phyloP scores from a whole-genome alignment of 2,797 vertebrate species.

The Bradypodion pumilum region DNA sequence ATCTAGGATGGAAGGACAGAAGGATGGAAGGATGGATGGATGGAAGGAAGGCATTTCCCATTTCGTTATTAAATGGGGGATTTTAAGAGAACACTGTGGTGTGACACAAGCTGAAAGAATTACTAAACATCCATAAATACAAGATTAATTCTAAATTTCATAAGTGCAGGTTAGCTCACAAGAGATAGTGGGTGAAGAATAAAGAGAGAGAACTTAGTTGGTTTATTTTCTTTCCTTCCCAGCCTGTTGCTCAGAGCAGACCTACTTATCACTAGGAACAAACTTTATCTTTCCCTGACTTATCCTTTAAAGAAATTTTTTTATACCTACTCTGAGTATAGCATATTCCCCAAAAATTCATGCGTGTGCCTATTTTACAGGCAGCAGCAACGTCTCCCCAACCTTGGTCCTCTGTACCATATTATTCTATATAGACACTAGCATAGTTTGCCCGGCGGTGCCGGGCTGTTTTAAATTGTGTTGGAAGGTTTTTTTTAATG shows the following conservation, averaged over 20 bases:
- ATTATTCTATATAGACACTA: background rate
- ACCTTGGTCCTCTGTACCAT: background rate
- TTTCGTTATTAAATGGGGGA: constrained; percentile 1
- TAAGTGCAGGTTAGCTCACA: constrained; percentile 1
- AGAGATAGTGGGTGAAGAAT: background rate
- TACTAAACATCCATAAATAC: background rate
- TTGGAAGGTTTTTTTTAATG: too few relatives aligned
- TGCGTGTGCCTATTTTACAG: background rate
- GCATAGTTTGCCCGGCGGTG: too few relatives aligned
- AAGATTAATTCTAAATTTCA: constrained; percentile 6
- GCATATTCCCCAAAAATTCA: background rate
- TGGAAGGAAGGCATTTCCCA: background rate
- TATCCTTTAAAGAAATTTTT: background rate
- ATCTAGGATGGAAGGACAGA: background rate
- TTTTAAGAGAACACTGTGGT: background rate
- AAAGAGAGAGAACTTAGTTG: background rate
- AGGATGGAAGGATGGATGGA: too few relatives aligned
- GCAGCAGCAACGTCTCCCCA: background rate
- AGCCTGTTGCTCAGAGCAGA: background rate
- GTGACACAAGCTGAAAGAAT: background rate
- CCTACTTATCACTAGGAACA: background rate
- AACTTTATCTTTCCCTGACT: background rate
- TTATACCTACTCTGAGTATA: background rate
- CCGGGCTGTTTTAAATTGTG: too few relatives aligned
- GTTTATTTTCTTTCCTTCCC: background rate